These are phyloP conservation scores for Cyanoderma ruficeps DNA, from an alignment of 2,113 vertebrate genomes.

Conservation along the genomic window DNA sequence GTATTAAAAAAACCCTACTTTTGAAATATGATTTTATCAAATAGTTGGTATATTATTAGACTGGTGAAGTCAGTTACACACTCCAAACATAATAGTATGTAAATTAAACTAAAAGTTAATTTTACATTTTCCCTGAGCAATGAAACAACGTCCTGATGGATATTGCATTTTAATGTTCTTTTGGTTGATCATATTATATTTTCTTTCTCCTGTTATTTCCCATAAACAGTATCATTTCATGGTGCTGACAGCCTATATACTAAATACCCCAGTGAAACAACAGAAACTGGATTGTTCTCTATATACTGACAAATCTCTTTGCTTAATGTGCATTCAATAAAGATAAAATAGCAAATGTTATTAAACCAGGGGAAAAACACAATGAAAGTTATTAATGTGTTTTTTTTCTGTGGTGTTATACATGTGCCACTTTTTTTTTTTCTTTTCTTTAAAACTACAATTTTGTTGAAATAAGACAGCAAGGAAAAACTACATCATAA, in stretches of 20 bases:
- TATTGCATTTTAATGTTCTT: slow-evolving; percentile 37
- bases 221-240: not conserved
- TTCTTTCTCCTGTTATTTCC: slow-evolving; percentile 21
- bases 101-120: slow-evolving; percentile 46
- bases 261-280: not conserved
- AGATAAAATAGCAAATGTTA: slow-evolving; percentile 20
- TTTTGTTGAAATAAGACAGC: not conserved
- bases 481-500: not conserved
- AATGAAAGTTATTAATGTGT: not conserved
- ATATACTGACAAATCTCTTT: not conserved
- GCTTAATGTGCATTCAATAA: not conserved
- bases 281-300: not conserved
- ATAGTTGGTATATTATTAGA: not conserved
- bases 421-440: not conserved
- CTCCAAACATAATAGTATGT: not conserved
- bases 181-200: not conserved
- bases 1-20: not conserved
- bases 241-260: not conserved
- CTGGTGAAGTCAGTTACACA: not conserved
- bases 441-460: not conserved
- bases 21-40: slow-evolving; percentile 37
- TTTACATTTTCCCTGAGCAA: slow-evolving; percentile 21
- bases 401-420: not conserved
- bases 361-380: not conserved
- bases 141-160: not conserved